Evolutionary conservation across 2,113 vertebrate species (phyloP), one percentile per base, ranked within the genome.

Genomic region (Dunckerocampus dactyliophorus): DNA sequence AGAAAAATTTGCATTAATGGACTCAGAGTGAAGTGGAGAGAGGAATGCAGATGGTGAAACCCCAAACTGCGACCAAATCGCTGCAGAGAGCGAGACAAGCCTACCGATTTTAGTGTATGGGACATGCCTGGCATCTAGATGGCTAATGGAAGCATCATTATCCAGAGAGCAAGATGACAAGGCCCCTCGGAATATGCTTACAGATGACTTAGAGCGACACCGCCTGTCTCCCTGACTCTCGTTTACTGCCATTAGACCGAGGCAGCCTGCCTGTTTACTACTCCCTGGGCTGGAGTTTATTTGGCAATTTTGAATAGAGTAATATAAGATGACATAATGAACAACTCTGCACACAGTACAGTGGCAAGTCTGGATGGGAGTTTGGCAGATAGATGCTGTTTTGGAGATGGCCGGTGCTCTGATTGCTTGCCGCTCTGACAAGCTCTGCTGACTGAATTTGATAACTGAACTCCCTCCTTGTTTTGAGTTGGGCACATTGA

Each of bases 141-240:
- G 74, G 66, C 67, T 83, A 84, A 86, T 76, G 75, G 79, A 85
- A 78, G 75, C 75, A 71, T 82, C 80, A 84, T 84, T 83, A 84
- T 80, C 72, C 68, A 67, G 46, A 67, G 52, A 71, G 74, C 53
- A 49, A 21, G 65, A 72, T 72, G 74, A 83, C 78, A 74, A 58
- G 39, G 48, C 61, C 61, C 49, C 65, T 72, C 21, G 70, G 55
- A 82, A 85, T 82, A 76, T 80, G 62, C 77, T 79, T 72, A 79
- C 69, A 69, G 71, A 72, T 54, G 50, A 76, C 66, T 76, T 58
- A 55, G 69, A 81, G 76, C 47, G 16, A 72, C 61, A 62, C 61
- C 11, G 49, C 74, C 68, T 76, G 76, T 86, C 82, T 81, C 31
- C 66, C 55, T 42, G 66, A 60, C 76, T 87, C 65, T 65, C 70